These are phyloP conservation scores for Nomada ferruginata DNA, from an alignment of 2,888 invertebrate genomes.

Conservation along the genomic window DNA sequence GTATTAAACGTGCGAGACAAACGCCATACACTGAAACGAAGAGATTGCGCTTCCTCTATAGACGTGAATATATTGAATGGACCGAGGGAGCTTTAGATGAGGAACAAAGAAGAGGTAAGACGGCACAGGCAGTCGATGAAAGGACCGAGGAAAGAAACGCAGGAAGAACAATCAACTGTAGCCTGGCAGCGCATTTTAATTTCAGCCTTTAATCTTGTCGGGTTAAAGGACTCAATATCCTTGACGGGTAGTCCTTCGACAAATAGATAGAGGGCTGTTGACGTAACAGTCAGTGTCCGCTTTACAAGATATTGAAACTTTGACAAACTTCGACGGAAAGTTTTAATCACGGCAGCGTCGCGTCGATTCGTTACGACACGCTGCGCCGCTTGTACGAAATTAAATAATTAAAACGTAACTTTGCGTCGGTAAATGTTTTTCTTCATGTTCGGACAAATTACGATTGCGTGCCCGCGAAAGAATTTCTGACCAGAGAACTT, in stretches of 20 bases:
- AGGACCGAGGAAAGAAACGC: no score
- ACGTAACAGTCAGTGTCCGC: slow-evolving; percentile 9
- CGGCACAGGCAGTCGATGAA: background rate
- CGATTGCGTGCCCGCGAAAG: no score
- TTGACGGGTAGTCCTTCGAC: slow-evolving; percentile 12
- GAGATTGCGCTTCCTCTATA: background rate
- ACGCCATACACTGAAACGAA: background rate
- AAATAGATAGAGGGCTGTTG: slow-evolving; percentile 27
- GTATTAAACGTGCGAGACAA: background rate
- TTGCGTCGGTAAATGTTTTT: no score
- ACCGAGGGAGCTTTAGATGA: background rate
- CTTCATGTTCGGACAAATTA: no score
- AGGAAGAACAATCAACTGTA: slow-evolving; percentile 10
- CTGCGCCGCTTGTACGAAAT: no score
- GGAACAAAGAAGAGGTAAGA: background rate
- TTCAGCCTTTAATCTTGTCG: slow-evolving; percentile 40
- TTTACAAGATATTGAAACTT: background rate
- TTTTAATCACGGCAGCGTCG: no score
- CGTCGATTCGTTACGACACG: no score
- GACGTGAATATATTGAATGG: slow-evolving; percentile 1
- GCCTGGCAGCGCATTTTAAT: slow-evolving; percentile 30
- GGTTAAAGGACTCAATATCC: slow-evolving; percentile 33
- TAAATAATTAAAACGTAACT: no score
- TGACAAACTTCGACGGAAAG: background rate
- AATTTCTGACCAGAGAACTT: no score